These are phyloP conservation scores for Acleris laterana DNA, from an alignment of 2,888 invertebrate species.

Conservation along the genomic window DNA sequence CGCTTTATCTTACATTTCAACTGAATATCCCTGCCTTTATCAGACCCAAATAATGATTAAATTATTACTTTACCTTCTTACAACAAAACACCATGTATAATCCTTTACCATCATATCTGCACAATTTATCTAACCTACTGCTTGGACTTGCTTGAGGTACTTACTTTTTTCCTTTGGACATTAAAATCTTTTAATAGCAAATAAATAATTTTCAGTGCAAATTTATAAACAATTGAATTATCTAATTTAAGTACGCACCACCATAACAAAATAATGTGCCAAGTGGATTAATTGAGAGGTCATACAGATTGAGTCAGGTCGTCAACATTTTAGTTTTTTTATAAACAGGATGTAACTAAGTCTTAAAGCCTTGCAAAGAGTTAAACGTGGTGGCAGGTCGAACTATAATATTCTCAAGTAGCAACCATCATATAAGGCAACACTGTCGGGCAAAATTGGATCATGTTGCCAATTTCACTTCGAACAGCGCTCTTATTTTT, in stretches of 20 bases:
- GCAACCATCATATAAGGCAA: no score
- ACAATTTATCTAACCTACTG: constrained; percentile 36
- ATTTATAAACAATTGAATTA: constrained; percentile 7
- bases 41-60: constrained; percentile 20
- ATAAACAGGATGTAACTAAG: background rate
- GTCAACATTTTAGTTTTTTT: background rate
- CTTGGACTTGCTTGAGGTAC: constrained; percentile 37
- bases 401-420: no score
- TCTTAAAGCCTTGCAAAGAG: no score
- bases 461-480: no score
- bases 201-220: constrained; percentile 27
- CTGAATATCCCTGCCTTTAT: constrained; percentile 20
- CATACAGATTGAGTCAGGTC: background rate
- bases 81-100: constrained; percentile 33
- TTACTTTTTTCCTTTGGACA: constrained; percentile 26
- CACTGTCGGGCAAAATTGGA: no score
- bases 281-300: background rate
- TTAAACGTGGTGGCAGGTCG: no score
- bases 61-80: constrained; percentile 34
- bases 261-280: constrained; percentile 10
- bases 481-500: no score
- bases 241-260: constrained; percentile 34
- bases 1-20: background rate
- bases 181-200: constrained; percentile 27
- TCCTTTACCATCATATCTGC: constrained; percentile 31